Percentiles rank a stretch among this genome's conserved stretches.
phyloP scores from a whole-genome alignment of 2,888 invertebrate species.

The Pecten maximus region DNA sequence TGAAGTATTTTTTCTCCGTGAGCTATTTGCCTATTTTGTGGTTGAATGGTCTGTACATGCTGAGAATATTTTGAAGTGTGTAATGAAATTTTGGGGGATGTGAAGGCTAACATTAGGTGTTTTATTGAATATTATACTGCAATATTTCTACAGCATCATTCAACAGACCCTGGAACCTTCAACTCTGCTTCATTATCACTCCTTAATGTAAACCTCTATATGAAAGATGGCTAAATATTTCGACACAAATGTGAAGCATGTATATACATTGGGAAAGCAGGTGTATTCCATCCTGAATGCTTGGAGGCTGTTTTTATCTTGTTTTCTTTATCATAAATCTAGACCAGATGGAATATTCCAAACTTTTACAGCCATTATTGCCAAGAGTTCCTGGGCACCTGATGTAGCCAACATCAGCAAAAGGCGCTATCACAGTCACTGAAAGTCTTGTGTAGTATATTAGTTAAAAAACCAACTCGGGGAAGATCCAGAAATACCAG shows the following conservation, averaged over 20 bases:
- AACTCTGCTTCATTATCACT: background rate
- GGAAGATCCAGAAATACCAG: background rate
- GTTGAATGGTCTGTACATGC: no score
- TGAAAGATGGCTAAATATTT: conserved; percentile 15
- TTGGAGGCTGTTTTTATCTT: background rate
- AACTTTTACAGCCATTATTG: background rate
- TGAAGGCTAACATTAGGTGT: background rate
- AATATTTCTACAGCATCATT: background rate
- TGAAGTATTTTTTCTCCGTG: no score
- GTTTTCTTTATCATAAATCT: background rate
- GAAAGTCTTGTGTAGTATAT: background rate
- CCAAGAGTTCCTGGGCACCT: background rate
- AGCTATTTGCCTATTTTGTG: no score
- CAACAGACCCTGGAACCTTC: background rate
- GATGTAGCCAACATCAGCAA: background rate
- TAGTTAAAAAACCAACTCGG: background rate
- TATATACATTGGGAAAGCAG: background rate
- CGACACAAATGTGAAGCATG: background rate
- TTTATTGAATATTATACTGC: background rate
- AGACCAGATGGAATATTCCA: background rate
- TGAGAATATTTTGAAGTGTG: no score
- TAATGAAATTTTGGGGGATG: no score
- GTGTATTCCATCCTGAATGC: background rate
- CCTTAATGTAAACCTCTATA: background rate
- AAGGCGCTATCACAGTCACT: background rate